Percentiles rank a stretch among this genome's conserved stretches.
Evolutionary conservation across 2,113 vertebrate genomes (phyloP).

Genomic region (Aspidoscelis tigris): DNA sequence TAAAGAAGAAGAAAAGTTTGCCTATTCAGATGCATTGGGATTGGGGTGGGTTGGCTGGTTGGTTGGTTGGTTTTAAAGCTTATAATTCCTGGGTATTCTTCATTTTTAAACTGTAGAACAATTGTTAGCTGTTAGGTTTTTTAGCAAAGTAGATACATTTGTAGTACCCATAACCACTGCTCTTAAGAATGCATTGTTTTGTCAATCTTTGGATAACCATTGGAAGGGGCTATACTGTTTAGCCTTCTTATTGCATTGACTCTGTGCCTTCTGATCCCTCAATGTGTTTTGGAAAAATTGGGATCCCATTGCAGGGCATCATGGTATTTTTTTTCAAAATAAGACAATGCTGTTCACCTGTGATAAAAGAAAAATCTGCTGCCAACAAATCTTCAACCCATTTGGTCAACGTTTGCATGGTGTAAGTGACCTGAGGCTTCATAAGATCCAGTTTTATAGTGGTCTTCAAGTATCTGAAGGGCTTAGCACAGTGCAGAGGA

Average conservation of each 20-base stretch:
- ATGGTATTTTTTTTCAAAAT: neutral
- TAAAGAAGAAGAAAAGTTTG: constrained; percentile 1
- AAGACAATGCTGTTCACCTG: neutral
- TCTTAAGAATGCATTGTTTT: constrained; percentile 50
- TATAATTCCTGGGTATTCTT: constrained; percentile 41
- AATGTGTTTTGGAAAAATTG: constrained; percentile 40
- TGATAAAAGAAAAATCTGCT: rapidly evolving
- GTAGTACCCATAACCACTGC: constrained; percentile 32
- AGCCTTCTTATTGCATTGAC: constrained; percentile 52
- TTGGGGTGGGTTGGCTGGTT: constrained; percentile 10
- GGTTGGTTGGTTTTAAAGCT: constrained; percentile 47
- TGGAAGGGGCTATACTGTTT: constrained; percentile 33
- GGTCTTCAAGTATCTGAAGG: too few relatives aligned
- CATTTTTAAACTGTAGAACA: constrained; percentile 34
- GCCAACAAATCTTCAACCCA: neutral
- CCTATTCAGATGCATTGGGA: constrained; percentile 28
- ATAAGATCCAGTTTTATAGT: neutral
- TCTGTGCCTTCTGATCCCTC: constrained; percentile 73
- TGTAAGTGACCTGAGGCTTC: neutral
- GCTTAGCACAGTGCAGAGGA: too few relatives aligned
- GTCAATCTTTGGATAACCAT: constrained; percentile 38
- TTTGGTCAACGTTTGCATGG: neutral
- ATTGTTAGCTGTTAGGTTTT: constrained; percentile 11
- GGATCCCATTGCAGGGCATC: neutral
- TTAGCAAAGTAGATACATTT: constrained; percentile 23